Evolutionary conservation across 35 echinoderm and acorn worm genomes (phyloP).

Genomic region (Holothuria glaberrima): DNA sequence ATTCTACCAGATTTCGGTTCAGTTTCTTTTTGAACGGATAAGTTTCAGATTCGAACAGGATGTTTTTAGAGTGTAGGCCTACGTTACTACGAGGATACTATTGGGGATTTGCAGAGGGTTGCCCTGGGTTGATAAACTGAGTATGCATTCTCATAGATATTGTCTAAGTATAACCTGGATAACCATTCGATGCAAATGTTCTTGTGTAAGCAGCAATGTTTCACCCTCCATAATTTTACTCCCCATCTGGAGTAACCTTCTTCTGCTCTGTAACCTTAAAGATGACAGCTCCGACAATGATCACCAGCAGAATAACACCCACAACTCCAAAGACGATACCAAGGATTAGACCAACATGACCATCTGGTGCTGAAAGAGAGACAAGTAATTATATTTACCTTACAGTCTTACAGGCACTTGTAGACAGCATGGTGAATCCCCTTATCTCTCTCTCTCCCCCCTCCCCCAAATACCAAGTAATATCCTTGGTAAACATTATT

Average conservation of each 20-base stretch:
- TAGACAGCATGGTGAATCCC: background rate
- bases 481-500: background rate
- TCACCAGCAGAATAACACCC: background rate
- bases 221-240: background rate
- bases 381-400: background rate
- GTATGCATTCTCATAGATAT: too few relatives aligned
- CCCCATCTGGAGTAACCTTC: background rate
- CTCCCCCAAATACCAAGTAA: background rate
- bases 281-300: background rate
- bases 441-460: background rate
- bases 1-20: too few relatives aligned
- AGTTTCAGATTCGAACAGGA: too few relatives aligned
- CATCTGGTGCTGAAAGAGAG: background rate
- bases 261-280: conserved; percentile 9
- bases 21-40: too few relatives aligned
- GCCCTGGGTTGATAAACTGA: too few relatives aligned
- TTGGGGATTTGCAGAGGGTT: too few relatives aligned
- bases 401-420: background rate
- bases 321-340: background rate
- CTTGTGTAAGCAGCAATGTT: too few relatives aligned
- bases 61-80: too few relatives aligned
- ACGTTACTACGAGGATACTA: too few relatives aligned
- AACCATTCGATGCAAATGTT: too few relatives aligned
- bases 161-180: too few relatives aligned
- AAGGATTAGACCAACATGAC: background rate